Conservation (phyloP, 2,113 vertebrate genomes). For the Gallinago undulata region DNA sequence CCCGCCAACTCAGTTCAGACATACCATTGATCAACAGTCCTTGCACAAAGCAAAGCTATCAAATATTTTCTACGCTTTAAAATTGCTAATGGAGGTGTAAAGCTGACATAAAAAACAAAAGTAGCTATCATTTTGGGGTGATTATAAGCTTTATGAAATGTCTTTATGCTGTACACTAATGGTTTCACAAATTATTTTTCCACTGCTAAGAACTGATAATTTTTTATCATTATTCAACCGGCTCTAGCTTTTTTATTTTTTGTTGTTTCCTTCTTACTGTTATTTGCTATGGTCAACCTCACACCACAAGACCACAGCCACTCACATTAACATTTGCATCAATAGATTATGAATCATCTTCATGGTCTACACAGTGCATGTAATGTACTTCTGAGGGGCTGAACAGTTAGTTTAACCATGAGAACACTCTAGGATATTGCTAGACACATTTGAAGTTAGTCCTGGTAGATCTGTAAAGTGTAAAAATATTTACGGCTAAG, state of each 20-base stretch:
- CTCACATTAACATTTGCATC: not conserved
- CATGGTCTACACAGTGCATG: not conserved
- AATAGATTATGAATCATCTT: not conserved
- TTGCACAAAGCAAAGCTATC: not conserved
- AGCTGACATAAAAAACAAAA: not conserved
- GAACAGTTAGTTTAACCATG: not conserved
- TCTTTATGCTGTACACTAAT: not conserved
- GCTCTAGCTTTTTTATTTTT: not conserved
- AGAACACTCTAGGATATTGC: not conserved
- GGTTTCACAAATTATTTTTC: conserved; percentile 31
- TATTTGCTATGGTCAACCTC: not conserved
- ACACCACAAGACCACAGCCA: not conserved
- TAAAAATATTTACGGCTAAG: not conserved
- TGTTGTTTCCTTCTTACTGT: not conserved
- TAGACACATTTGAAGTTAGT: not conserved
- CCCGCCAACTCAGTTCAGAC: not conserved
- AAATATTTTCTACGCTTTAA: not conserved
- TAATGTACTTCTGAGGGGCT: not conserved
- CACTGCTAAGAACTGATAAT: not conserved
- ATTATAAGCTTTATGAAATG: not conserved
- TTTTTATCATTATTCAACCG: conserved; percentile 13
- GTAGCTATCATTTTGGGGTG: not conserved
- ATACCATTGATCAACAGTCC: not conserved
- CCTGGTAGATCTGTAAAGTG: not conserved
- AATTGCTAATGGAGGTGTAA: not conserved